These are phyloP conservation scores for Novumbra hubbsi DNA, from an alignment of 2,797 vertebrate genomes.

Conservation along the genomic window DNA sequence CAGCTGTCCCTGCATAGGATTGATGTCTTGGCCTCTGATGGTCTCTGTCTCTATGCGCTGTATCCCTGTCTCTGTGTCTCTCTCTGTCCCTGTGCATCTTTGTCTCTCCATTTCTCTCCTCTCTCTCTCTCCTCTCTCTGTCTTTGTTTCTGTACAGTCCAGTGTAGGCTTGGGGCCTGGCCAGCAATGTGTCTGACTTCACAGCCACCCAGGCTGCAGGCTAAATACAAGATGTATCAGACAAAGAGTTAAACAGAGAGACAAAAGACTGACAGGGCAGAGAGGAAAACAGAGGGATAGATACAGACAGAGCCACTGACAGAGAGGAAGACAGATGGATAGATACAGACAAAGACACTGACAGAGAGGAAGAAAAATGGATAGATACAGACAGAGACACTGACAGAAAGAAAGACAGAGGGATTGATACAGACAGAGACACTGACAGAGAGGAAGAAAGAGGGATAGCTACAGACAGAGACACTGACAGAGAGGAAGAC, in stretches of 20 bases:
- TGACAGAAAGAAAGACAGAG: too few species aligned
- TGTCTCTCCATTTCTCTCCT: background rate
- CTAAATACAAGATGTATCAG: constrained; percentile 20
- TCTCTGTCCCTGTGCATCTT: constrained; percentile 1
- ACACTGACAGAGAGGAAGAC: background rate
- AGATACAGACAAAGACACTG: constrained; percentile 2
- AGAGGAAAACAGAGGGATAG: too few species aligned
- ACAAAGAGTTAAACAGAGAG: constrained; percentile 20
- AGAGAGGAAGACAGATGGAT: background rate
- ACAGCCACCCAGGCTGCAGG: constrained; percentile 34
- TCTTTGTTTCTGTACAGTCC: constrained; percentile 27
- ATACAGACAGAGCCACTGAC: too few species aligned
- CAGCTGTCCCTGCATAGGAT: background rate
- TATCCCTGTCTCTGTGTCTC: background rate
- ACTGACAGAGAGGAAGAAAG: background rate
- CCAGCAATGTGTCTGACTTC: constrained; percentile 29
- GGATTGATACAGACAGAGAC: too few species aligned
- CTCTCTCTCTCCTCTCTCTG: constrained; percentile 18
- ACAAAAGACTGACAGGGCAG: background rate
- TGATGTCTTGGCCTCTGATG: background rate
- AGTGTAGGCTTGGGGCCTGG: constrained; percentile 10
- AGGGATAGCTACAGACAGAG: background rate
- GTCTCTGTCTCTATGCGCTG: background rate
- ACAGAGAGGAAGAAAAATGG: constrained; percentile 4
- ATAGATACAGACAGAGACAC: background rate